phyloP scores from a whole-genome alignment of 2,797 vertebrate species.

The Masticophis lateralis region DNA sequence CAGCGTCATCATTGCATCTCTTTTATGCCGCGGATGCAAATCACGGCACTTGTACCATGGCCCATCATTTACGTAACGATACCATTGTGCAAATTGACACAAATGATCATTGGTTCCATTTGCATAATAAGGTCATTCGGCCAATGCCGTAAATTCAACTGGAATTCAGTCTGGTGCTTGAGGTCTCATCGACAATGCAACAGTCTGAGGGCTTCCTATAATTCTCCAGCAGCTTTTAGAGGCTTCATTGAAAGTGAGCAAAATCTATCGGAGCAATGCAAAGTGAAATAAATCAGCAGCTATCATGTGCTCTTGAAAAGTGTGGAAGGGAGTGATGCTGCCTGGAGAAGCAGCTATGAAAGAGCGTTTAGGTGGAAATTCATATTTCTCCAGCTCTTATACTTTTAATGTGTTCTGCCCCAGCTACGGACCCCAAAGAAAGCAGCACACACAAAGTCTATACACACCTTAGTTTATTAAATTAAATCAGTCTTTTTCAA shows the following conservation, averaged over 20 bases:
- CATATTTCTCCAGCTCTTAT: neutral
- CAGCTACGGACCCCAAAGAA: too few species aligned
- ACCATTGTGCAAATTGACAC: neutral
- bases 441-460: too few species aligned
- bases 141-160: neutral
- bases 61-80: neutral
- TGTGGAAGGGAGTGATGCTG: neutral
- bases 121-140: neutral
- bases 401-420: conserved; percentile 38
- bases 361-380: neutral
- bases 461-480: too few species aligned
- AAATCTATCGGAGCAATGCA: neutral
- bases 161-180: neutral
- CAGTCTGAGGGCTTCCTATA: neutral
- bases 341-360: neutral
- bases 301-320: neutral
- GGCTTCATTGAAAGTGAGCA: neutral
- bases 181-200: neutral
- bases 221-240: neutral
- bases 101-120: neutral
- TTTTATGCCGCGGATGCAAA: neutral
- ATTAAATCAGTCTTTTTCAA: too few species aligned
- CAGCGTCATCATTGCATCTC: neutral
- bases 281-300: neutral
- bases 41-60: neutral